These are phyloP conservation scores for Anthonomus grandis DNA, from an alignment of 1,140 invertebrate genomes.

Conservation along the genomic window DNA sequence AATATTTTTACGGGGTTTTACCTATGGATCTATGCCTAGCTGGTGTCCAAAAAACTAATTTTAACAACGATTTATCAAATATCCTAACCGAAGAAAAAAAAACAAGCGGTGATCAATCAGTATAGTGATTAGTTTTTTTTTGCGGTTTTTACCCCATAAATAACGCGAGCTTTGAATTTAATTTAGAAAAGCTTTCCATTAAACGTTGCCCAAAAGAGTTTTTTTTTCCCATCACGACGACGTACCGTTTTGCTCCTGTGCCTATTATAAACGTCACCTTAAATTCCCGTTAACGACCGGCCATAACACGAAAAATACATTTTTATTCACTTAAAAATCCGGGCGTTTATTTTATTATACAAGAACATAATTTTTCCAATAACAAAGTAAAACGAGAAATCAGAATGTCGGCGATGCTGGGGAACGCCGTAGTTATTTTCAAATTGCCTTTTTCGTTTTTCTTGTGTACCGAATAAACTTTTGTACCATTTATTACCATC, in stretches of 20 bases:
- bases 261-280: slow-evolving; percentile 1
- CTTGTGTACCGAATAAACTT: background rate
- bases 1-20: too few species aligned
- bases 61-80: too few species aligned
- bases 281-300: background rate
- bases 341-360: slow-evolving; percentile 8
- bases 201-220: too few species aligned
- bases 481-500: background rate
- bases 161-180: too few species aligned
- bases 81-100: too few species aligned
- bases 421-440: background rate
- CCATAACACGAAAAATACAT: slow-evolving; percentile 2
- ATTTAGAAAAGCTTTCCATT: too few species aligned
- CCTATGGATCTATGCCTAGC: too few species aligned
- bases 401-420: background rate
- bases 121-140: too few species aligned
- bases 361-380: slow-evolving; percentile 14
- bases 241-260: slow-evolving; percentile 1
- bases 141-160: too few species aligned
- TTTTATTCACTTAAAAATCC: slow-evolving; percentile 12
- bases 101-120: too few species aligned
- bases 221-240: too few species aligned
- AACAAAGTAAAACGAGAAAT: slow-evolving; percentile 10
- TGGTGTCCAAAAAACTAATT: too few species aligned
- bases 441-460: slow-evolving; percentile 9